Conservation (phyloP, 1,140 invertebrate genomes). For the Eueides isabella region DNA sequence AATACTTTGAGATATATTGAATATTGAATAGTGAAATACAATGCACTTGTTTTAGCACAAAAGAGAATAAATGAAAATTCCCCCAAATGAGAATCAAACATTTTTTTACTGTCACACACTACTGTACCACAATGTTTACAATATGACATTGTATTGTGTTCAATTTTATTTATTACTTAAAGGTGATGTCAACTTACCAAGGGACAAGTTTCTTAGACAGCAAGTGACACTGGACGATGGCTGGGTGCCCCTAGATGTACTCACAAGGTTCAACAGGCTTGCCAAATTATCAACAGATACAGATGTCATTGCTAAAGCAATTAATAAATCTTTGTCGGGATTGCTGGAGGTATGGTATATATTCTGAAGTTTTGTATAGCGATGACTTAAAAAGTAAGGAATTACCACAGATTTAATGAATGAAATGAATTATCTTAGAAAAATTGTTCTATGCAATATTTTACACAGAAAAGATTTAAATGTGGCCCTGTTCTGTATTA, state of each 20-base stretch:
- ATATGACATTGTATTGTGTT: background rate
- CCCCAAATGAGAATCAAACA: too few species aligned
- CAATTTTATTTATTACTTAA: constrained; percentile 43
- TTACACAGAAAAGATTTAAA: too few species aligned
- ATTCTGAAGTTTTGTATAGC: too few species aligned
- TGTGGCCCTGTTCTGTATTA: too few species aligned
- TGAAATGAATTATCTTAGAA: too few species aligned
- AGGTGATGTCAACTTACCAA: constrained; percentile 93
- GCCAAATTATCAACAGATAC: constrained; percentile 87
- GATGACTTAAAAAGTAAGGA: too few species aligned
- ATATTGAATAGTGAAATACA: background rate
- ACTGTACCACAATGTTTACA: background rate
- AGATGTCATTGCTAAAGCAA: constrained; percentile 87
- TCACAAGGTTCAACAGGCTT: constrained; percentile 95
- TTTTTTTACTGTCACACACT: too few species aligned
- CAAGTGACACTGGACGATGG: constrained; percentile 93
- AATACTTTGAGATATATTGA: too few species aligned
- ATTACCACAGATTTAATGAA: too few species aligned
- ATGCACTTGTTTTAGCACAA: too few species aligned
- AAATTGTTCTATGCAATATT: too few species aligned
- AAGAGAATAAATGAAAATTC: too few species aligned
- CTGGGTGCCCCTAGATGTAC: constrained; percentile 92
- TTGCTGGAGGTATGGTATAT: constrained; percentile 85
- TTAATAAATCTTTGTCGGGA: constrained; percentile 89
- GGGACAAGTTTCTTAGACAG: constrained; percentile 94